Conservation (phyloP, 2,888 invertebrate species). For the Ectemnius continuus region DNA sequence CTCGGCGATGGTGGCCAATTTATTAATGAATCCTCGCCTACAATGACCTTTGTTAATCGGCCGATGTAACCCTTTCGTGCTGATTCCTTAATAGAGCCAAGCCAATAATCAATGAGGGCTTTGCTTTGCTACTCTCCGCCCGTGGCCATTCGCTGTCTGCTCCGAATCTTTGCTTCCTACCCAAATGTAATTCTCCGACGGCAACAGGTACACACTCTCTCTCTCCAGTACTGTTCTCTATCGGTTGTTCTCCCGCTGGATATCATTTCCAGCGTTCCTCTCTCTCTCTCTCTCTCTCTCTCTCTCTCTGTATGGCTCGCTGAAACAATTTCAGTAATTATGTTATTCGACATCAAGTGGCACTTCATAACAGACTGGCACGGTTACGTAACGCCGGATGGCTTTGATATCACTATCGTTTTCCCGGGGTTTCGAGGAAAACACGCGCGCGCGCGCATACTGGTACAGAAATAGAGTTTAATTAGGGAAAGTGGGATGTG, state of each 20-base stretch:
- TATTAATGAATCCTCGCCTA: constrained; percentile 51
- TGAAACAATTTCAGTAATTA: not conserved
- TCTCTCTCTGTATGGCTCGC: not conserved
- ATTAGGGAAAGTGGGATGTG: constrained; percentile 11
- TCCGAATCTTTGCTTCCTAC: too few species aligned
- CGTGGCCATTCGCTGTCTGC: too few species aligned
- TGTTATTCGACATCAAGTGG: not conserved
- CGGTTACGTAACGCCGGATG: not conserved
- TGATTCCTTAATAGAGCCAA: constrained; percentile 5
- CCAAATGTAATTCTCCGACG: not conserved
- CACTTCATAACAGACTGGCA: not conserved
- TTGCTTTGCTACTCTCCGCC: too few species aligned
- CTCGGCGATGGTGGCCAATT: constrained; percentile 42
- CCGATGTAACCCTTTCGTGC: constrained; percentile 35
- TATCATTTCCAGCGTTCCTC: not conserved
- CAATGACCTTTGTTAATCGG: constrained; percentile 35
- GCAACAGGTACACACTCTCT: constrained; percentile 2
- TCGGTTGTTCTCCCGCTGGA: not conserved
- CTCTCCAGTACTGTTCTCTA: not conserved
- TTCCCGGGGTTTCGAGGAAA: not conserved
- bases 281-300: not conserved
- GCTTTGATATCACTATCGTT: not conserved
- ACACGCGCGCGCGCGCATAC: not conserved
- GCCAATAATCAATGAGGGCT: too few species aligned
- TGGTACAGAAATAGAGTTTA: not conserved